Evolutionary conservation across 2,797 vertebrate species (phyloP).

Genomic region (Arnoldichthys spilopterus): DNA sequence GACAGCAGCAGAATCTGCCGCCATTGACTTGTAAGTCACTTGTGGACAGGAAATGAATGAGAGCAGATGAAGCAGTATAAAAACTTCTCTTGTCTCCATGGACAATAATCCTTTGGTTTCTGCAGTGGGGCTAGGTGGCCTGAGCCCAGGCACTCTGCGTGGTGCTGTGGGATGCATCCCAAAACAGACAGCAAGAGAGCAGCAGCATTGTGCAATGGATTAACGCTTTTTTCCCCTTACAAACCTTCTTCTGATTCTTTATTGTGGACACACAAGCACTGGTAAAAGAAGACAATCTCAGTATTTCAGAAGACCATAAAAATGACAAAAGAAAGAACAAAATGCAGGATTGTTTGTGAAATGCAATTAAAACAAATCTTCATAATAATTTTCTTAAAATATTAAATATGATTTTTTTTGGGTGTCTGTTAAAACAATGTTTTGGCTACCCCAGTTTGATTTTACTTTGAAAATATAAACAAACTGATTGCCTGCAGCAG

Average conservation of each 20-base stretch:
- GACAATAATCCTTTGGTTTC: conserved; percentile 37
- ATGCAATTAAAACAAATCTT: too few relatives aligned
- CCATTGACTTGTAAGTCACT: neutral
- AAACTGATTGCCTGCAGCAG: too few relatives aligned
- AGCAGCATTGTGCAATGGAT: conserved; percentile 29
- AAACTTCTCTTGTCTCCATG: conserved; percentile 35
- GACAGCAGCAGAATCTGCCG: conserved; percentile 7
- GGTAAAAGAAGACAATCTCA: neutral
- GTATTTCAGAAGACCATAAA: neutral
- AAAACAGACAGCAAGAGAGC: conserved; percentile 42
- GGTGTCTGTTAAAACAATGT: too few relatives aligned
- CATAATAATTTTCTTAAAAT: too few relatives aligned
- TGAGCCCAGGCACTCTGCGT: conserved; percentile 36
- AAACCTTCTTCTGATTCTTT: neutral
- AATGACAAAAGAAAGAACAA: neutral
- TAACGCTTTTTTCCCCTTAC: neutral
- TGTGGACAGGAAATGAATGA: conserved; percentile 28
- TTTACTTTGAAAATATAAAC: too few relatives aligned
- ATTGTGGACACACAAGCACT: neutral
- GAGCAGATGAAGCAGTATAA: conserved; percentile 30
- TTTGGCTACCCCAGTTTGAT: too few relatives aligned
- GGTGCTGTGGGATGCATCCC: conserved; percentile 37
- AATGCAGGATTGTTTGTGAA: too few relatives aligned
- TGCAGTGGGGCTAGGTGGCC: conserved; percentile 28
- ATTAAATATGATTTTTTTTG: too few relatives aligned